Base-by-base conservation (phyloP, 2,113 vertebrate genomes). In the Uria aalge region DNA sequence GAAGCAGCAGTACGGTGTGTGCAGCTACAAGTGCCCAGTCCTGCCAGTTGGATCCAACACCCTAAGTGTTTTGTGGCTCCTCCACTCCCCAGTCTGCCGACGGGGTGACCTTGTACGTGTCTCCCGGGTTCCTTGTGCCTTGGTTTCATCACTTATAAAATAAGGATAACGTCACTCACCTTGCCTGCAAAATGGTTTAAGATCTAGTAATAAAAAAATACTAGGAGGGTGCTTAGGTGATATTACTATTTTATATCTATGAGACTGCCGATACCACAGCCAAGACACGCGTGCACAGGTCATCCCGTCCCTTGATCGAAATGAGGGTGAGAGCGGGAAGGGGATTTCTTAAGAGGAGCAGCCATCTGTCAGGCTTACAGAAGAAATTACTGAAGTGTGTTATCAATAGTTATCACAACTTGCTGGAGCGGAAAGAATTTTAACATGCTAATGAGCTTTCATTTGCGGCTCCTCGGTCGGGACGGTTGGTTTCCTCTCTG, bases 381-480 rank as follows among this genome's bases (percentile, higher is more conserved):
- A 55, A 80, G 73, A 72, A 92, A 82, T 55, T 79, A 79, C 91
- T 92, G 50, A 64, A 89, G 41, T 85, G 91, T 80, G 40, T 85
- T 95, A 95, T 53, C 66, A 16, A 55, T 73, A 90, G 87, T 87
- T 91, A 95, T 34, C 94, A 66, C 50, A 92, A 79, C 53, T 80
- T 63, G 67, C 84, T 91, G 91, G 82, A 94, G 92, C 4, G 2
- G 89, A 92, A 96, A 92, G 67, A 60, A 76, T 85, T 77, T 79
- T 50, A 56, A 90, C 81, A 92, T 95, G 74, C 67, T 88, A 57
- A 92, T 90, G 77, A 91, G 80, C 38, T 85, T 89, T 43, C 47
- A 30, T 40, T 34, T 55, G 80, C 23, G 53, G 38, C 66, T 63
- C 57, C 38, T 14, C 1, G 45, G 32, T 17, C 2, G 19, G 71